These are phyloP conservation scores for Perithous albicinctus DNA, from an alignment of 2,888 invertebrate genomes.

Conservation along the genomic window DNA sequence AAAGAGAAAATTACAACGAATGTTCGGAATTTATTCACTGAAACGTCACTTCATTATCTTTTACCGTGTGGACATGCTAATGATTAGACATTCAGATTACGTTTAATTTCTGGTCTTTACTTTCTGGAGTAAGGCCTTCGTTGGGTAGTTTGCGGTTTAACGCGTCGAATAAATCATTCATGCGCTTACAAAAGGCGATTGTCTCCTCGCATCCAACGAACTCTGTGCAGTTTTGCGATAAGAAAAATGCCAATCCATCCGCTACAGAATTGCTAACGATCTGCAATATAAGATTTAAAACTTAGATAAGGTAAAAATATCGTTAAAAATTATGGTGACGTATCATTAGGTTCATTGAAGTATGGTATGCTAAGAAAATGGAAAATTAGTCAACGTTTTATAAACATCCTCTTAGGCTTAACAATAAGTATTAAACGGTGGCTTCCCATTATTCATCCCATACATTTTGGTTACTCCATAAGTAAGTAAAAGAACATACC, in stretches of 20 bases:
- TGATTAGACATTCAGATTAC: constrained; percentile 13
- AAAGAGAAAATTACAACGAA: not conserved
- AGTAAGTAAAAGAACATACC: constrained; percentile 14
- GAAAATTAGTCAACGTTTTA: not conserved
- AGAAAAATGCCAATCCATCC: not conserved
- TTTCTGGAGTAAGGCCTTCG: constrained; percentile 38
- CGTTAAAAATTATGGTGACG: no score
- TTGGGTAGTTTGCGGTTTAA: constrained; percentile 45
- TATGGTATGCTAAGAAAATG: not conserved
- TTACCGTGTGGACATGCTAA: not conserved
- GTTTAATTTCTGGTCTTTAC: constrained; percentile 33
- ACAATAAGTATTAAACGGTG: constrained; percentile 11
- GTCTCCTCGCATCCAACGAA: constrained; percentile 12
- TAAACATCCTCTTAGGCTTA: not conserved
- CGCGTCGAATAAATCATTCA: constrained; percentile 50
- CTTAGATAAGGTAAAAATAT: not conserved
- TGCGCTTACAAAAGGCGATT: not conserved
- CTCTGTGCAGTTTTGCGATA: not conserved
- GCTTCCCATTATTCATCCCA: not conserved
- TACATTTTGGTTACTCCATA: not conserved
- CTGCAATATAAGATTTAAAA: not conserved
- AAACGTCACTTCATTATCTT: no score
- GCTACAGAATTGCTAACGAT: constrained; percentile 17
- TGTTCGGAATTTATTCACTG: no score
- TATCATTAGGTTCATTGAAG: no score